These are phyloP conservation scores for Oophaga sylvatica DNA, from an alignment of 2,797 vertebrate species.

Conservation along the genomic window DNA sequence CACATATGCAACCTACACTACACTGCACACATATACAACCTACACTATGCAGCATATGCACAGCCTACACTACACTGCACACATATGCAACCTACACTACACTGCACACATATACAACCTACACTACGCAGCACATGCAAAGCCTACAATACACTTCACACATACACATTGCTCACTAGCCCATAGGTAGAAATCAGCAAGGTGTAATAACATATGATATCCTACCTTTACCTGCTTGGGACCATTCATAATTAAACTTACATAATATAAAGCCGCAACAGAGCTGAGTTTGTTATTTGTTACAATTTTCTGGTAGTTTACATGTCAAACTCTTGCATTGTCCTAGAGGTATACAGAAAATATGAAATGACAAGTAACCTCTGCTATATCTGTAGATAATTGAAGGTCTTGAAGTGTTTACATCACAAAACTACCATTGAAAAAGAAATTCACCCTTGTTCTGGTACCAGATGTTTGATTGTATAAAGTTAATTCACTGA, in stretches of 20 bases:
- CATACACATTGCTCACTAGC: neutral
- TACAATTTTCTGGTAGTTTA: neutral
- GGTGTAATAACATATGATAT: neutral
- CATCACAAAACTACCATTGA: neutral
- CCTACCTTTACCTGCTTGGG: neutral
- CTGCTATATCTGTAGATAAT: neutral
- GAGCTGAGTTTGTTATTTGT: neutral
- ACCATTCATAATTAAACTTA: neutral
- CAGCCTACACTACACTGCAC: too few relatives aligned
- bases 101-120: neutral
- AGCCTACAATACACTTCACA: neutral
- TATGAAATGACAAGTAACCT: neutral
- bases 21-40: too few relatives aligned
- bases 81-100: neutral
- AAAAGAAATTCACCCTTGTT: too few relatives aligned
- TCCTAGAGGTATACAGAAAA: neutral
- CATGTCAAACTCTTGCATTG: neutral
- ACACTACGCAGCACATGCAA: neutral
- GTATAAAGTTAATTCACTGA: neutral
- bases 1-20: too few relatives aligned
- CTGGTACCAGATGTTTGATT: neutral
- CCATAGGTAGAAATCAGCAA: too few relatives aligned
- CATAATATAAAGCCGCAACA: neutral
- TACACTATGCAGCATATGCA: too few relatives aligned
- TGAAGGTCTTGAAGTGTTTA: neutral